Evolutionary conservation across 2,113 vertebrate species (phyloP), one percentile per base, ranked within the genome.

Genomic region (Atractosteus spatula): DNA sequence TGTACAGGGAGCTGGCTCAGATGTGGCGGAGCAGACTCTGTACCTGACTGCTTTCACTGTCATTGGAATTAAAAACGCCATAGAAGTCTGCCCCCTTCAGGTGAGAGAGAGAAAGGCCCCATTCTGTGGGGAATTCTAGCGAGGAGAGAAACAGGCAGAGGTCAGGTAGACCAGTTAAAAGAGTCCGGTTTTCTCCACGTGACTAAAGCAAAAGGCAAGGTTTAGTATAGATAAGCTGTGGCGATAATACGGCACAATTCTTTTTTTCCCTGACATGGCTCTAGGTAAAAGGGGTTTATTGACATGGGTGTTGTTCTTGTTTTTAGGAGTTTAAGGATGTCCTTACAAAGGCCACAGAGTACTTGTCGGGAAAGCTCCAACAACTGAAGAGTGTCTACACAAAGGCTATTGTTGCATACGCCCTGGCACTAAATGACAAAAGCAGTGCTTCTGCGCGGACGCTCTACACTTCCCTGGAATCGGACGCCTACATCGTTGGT

Each of bases 11-110:
- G 81, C 63, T 0, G 86, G 82, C 8, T 29, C 57, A 2, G 80
- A 92, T 74, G 59, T 83, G 0, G 66, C 78, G 61, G 94, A 98
- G 62, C 88, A 84, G 2, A 62, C 86, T 0, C 85, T 96, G 3
- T 97, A 92, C 69, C 85, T 98, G 54, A 98, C 96, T 11, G 95
- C 97, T 45, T 95, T 96, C 75, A 83, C 86, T 42, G 13, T 95
- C 62, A 94, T 98, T 68, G 94, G 92, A 3, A 87, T 99, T 56
- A 77, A 82, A 70, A 91, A 82, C 71, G 84, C 91, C 0, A 82
- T 89, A 3, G 73, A 86, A n/a, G 74, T 93, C 6, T 92, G 83
- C 0, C 82, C 89, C 8, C 64, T 91, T 79, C 80, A 76, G 85
- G 95, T 97, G 70, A 81, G 83, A 17, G 2, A 66, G 57, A 8